Percentiles rank a stretch among this genome's conserved stretches.
Evolutionary conservation across 1,140 invertebrate genomes (phyloP).

Genomic region (Drosophila prosaltans): DNA sequence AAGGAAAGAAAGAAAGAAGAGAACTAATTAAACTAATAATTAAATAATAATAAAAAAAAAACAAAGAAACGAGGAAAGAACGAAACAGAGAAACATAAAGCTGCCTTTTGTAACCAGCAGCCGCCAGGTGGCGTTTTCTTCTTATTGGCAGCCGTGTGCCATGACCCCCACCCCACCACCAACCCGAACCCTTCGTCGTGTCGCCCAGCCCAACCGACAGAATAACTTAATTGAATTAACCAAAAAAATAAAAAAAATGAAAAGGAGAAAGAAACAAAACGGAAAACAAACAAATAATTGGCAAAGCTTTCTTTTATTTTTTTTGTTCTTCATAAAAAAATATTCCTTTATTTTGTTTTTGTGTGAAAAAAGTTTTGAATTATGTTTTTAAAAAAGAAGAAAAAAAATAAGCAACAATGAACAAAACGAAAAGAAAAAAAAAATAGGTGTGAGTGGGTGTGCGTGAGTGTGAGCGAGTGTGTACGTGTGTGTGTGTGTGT

Average conservation of each 20-base stretch:
- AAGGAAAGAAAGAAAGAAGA: constrained; percentile 32
- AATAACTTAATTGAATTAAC: constrained; percentile 27
- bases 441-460: not conserved
- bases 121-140: constrained; percentile 43
- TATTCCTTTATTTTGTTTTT: not conserved
- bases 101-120: constrained; percentile 65
- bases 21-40: constrained; percentile 25
- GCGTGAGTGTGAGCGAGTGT: constrained; percentile 18
- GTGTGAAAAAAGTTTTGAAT: not conserved
- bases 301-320: constrained; percentile 38
- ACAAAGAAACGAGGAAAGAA: constrained; percentile 38
- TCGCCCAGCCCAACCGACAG: constrained; percentile 44
- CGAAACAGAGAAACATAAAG: constrained; percentile 60
- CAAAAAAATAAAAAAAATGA: constrained; percentile 5
- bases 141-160: constrained; percentile 6
- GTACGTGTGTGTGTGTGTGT: constrained; percentile 24
- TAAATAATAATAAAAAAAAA: constrained; percentile 17
- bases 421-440: constrained; percentile 47
- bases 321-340: not conserved
- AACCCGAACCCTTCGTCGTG: not conserved
- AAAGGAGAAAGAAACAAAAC: constrained; percentile 5
- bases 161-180: no score
- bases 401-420: constrained; percentile 53
- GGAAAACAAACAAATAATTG: constrained; percentile 8
- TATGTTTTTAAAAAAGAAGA: not conserved